Percentiles rank a stretch among this genome's conserved stretches.
Evolutionary conservation across 2,888 invertebrate genomes (phyloP).

Genomic region (Drosophila picticornis): DNA sequence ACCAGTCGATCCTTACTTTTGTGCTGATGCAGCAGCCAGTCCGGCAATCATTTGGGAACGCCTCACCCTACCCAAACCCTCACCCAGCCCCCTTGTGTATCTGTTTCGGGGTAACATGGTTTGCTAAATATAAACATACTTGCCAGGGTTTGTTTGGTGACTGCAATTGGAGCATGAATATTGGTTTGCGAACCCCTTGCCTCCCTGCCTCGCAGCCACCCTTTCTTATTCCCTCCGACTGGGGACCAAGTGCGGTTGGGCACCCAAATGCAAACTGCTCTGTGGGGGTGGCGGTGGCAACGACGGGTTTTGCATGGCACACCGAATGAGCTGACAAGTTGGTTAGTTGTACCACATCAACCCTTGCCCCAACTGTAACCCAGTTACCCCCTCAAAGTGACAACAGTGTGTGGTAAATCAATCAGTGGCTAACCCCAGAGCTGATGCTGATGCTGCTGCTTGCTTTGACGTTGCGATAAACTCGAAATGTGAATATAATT

Average conservation of each 20-base stretch:
- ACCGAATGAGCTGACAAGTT: conserved; percentile 50
- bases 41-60: conserved; percentile 16
- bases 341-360: conserved; percentile 51
- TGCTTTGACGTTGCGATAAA: conserved; percentile 46
- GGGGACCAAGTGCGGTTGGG: conserved; percentile 26
- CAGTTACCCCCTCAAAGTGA: conserved; percentile 4
- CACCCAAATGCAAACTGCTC: conserved; percentile 9
- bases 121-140: conserved; percentile 75
- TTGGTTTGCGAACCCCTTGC: conserved; percentile 51
- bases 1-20: conserved; percentile 62
- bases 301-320: background rate
- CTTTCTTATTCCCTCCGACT: background rate
- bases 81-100: background rate
- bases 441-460: background rate
- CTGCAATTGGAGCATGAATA: conserved; percentile 79
- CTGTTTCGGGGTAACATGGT: conserved; percentile 50
- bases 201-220: background rate
- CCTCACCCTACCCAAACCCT: background rate
- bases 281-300: background rate
- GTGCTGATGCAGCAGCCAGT: conserved; percentile 66
- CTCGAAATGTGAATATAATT: conserved; percentile 48
- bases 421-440: conserved; percentile 60
- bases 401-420: conserved; percentile 58
- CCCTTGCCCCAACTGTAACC: background rate
- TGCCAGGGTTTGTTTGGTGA: conserved; percentile 68